A percentile compares a stretch with the other conserved stretches of the same genome.
Conservation (phyloP, 2,113 vertebrate genomes). For the Cranoglanis bouderius region DNA sequence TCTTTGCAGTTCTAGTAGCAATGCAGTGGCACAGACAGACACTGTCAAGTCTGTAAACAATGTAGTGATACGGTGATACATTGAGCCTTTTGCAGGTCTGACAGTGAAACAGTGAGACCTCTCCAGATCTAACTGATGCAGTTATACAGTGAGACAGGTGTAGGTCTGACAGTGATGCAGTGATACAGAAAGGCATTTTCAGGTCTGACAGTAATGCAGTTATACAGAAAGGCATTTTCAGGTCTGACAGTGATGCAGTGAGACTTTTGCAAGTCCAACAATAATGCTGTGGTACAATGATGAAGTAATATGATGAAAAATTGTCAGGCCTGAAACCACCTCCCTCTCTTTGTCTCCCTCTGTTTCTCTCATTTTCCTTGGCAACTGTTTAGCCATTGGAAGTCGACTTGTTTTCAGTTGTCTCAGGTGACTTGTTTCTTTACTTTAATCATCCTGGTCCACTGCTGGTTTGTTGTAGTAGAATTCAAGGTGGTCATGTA, state of each 20-base stretch:
- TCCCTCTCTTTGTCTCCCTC: conserved; percentile 28
- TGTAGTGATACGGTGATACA: not conserved
- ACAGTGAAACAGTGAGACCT: not conserved
- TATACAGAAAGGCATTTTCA: not conserved
- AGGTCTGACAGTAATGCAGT: not conserved
- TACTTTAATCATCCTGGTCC: not conserved
- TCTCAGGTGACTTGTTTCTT: conserved; percentile 15
- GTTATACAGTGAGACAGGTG: not conserved
- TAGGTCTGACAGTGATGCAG: not conserved
- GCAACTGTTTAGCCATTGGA: conserved; percentile 37
- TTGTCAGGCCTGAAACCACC: not conserved
- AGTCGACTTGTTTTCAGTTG: not conserved
- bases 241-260: not conserved
- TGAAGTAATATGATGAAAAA: not conserved
- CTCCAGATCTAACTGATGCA: not conserved
- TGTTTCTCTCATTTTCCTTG: conserved; percentile 52
- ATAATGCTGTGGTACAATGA: not conserved
- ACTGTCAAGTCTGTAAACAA: not conserved
- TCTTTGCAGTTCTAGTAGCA: not conserved
- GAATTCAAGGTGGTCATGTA: conserved; percentile 1
- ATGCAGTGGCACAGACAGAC: not conserved
- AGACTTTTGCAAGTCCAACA: not conserved
- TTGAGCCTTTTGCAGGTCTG: not conserved
- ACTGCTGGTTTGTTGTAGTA: conserved; percentile 26
- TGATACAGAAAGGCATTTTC: not conserved